A percentile compares a stretch with the other conserved stretches of the same genome.
phyloP scores from a whole-genome alignment of 2,113 vertebrate genomes.

The Heloderma charlesbogerti region DNA sequence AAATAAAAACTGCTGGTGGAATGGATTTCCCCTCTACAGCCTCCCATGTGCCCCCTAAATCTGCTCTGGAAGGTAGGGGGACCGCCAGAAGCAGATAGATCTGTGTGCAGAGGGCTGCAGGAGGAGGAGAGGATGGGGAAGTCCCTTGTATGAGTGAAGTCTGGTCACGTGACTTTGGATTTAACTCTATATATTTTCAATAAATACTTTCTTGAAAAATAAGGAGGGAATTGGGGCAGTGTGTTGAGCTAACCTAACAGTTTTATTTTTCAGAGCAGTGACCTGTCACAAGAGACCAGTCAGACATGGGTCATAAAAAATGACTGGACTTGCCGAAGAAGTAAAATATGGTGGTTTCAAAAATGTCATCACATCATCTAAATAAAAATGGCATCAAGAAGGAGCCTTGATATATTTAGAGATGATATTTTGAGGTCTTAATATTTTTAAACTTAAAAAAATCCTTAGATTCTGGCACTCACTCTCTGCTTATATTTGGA shows the following conservation, averaged over 20 bases:
- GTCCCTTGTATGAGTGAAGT: no score
- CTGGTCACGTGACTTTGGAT: no score
- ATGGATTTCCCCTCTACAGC: no score
- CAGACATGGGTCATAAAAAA: background rate
- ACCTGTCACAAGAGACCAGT: background rate
- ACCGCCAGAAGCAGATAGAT: no score
- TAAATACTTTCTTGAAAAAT: background rate
- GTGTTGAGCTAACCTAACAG: background rate
- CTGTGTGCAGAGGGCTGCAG: no score
- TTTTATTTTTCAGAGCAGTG: background rate
- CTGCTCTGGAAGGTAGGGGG: no score
- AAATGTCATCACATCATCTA: background rate
- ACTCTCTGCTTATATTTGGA: background rate
- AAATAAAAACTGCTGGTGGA: no score
- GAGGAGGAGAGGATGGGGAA: no score
- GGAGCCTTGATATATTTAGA: background rate
- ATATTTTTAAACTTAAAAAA: background rate
- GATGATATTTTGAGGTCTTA: background rate
- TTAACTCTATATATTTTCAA: background rate
- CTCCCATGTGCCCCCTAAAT: no score
- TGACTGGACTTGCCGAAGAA: background rate
- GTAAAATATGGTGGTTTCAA: background rate
- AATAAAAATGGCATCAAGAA: background rate
- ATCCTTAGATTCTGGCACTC: background rate
- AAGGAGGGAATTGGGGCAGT: background rate